Percentiles rank a stretch among this genome's conserved stretches.
These are phyloP conservation scores for Aporophyla lueneburgensis DNA, from an alignment of 2,888 invertebrate genomes.

Conservation along the genomic window DNA sequence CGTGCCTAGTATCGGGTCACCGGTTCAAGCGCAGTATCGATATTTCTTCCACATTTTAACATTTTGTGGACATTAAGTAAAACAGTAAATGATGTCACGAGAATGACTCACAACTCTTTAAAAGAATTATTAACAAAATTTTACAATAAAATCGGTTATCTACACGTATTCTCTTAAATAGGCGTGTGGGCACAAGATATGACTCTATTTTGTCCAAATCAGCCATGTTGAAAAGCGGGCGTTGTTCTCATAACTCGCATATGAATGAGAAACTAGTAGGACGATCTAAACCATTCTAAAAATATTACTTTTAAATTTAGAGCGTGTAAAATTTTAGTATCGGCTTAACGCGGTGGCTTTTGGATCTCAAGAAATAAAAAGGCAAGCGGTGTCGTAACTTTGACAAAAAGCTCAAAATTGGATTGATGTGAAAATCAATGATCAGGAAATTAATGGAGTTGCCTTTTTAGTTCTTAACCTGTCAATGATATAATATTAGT, in stretches of 20 bases:
- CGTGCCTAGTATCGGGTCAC: constrained; percentile 85
- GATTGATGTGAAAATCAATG: constrained; percentile 31
- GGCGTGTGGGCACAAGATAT: constrained; percentile 56
- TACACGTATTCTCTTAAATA: constrained; percentile 61
- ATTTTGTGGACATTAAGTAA: constrained; percentile 84
- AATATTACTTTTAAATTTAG: constrained; percentile 39
- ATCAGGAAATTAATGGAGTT: constrained; percentile 25
- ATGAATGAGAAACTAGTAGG: constrained; percentile 56
- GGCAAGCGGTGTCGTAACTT: constrained; percentile 33
- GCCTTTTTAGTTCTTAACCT: constrained; percentile 25
- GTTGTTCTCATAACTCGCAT: constrained; percentile 64
- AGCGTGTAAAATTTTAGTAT: constrained; percentile 48
- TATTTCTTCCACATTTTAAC: constrained; percentile 86
- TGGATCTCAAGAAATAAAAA: constrained; percentile 29
- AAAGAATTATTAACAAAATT: constrained; percentile 73
- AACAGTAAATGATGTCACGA: constrained; percentile 89
- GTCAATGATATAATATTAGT: constrained; percentile 34
- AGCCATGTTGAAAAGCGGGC: constrained; percentile 71
- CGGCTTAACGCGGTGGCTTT: constrained; percentile 40
- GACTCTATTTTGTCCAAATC: constrained; percentile 65
- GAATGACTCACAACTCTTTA: constrained; percentile 84
- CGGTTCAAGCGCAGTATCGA: constrained; percentile 87
- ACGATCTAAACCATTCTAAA: constrained; percentile 35
- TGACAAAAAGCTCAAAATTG: constrained; percentile 11
- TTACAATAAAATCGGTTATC: constrained; percentile 76